Conservation (phyloP, 2,113 vertebrate species). For the Phylloscopus whistleri region DNA sequence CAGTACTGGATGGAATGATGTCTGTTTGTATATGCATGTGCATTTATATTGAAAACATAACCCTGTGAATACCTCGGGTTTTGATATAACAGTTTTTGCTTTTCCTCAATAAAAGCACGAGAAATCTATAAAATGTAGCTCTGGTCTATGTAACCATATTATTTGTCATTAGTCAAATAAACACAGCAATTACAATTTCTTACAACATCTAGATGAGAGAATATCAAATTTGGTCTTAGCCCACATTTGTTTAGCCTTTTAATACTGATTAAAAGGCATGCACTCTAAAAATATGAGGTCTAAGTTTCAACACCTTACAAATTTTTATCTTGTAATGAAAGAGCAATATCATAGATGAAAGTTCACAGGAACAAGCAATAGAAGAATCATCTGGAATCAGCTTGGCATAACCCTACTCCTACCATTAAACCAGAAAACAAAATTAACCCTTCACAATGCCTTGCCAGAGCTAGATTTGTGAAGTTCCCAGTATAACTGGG, state of each 20-base stretch:
- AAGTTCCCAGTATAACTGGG: not conserved
- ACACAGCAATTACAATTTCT: not conserved
- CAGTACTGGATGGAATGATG: not conserved
- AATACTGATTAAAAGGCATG: not conserved
- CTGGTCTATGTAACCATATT: not conserved
- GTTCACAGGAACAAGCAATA: not conserved
- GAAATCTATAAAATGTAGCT: not conserved
- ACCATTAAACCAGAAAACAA: not conserved
- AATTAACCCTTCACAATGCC: accelerated
- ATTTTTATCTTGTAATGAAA: not conserved
- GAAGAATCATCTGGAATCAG: not conserved
- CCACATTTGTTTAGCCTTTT: not conserved
- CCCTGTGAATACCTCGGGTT: not conserved
- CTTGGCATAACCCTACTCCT: not conserved
- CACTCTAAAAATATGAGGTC: not conserved
- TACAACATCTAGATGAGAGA: not conserved
- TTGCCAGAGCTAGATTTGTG: not conserved
- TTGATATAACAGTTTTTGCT: not conserved
- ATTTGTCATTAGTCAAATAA: not conserved
- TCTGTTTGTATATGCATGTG: not conserved
- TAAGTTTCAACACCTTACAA: not conserved
- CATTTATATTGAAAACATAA: not conserved
- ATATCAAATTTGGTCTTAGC: not conserved
- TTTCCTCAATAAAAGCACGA: not conserved
- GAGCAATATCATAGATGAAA: not conserved